Evolutionary conservation across 1,140 invertebrate species (phyloP).

Genomic region (Acromyrmex echinatior): DNA sequence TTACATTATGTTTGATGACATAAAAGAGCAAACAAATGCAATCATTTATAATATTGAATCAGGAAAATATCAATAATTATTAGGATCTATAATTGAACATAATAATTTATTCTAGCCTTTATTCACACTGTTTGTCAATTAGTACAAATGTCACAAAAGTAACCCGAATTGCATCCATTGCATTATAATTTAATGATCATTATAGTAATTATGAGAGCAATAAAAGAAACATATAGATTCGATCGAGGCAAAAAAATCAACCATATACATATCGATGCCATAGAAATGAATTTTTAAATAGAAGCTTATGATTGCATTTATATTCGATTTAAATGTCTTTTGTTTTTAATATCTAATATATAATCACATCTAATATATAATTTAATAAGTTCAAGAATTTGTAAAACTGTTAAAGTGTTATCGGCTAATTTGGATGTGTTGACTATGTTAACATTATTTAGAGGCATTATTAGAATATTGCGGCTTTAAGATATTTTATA

Average conservation of each 20-base stretch:
- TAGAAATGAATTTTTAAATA: background rate
- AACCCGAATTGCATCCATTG: slow-evolving; percentile 21
- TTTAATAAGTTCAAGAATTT: background rate
- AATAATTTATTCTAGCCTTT: background rate
- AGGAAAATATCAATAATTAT: background rate
- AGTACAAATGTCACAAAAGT: slow-evolving; percentile 47
- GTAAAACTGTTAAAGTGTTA: background rate
- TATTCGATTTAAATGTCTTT: background rate
- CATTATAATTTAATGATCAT: background rate
- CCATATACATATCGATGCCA: background rate
- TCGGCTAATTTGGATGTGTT: slow-evolving; percentile 17
- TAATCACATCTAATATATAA: too few species aligned
- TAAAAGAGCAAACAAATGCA: background rate
- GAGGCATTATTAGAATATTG: slow-evolving; percentile 9
- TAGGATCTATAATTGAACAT: background rate
- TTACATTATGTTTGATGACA: background rate
- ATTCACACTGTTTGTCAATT: slow-evolving; percentile 19
- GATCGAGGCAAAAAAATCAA: background rate
- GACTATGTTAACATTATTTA: slow-evolving; percentile 47
- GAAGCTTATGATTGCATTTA: background rate
- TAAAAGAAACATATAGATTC: background rate
- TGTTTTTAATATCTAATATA: background rate
- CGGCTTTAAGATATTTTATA: slow-evolving; percentile 54
- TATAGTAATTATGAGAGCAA: background rate
- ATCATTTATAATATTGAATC: background rate